Base-by-base conservation (phyloP, 2,888 invertebrate species). In the Coelopa pilipes region DNA sequence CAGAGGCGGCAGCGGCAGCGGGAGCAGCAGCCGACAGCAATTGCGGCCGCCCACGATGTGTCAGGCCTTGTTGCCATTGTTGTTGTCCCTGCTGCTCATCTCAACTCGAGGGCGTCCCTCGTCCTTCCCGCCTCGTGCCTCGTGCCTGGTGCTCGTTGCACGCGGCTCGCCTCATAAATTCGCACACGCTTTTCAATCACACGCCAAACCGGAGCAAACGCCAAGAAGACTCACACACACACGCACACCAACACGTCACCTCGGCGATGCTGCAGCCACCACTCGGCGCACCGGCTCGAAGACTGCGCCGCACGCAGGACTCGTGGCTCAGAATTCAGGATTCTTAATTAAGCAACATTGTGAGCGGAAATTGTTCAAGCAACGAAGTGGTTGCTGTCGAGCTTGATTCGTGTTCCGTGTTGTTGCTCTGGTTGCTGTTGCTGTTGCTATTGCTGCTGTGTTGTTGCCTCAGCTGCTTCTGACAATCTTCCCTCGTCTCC, bases 291-390 rank as follows among this genome's bases (percentile, higher is more conserved):
- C n/a, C n/a, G n/a, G n/a, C n/a, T n/a, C n/a, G n/a, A n/a, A n/a
- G n/a, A n/a, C n/a, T n/a, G n/a, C n/a, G n/a, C n/a, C n/a, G n/a
- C n/a, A n/a, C n/a, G n/a, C n/a, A n/a, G n/a, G n/a, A n/a, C n/a
- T 34, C 34, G 34, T 34, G 34, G 34, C 34, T 34, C 7, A 2
- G 34, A 2, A 34, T 34, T 34, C 70, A 70, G 70, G 70, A 70
- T 60, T 70, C 70, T 70, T 70, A 70, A 70, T 70, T 70, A 70
- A 70, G 70, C 70, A 70, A 70, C 70, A 70, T 70, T 70, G 60
- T 70, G 34, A 34, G 60, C 70, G 70, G 70, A 70, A 70, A 70
- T 60, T 70, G 69, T 47, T 69, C 34, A 69, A 69, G 69, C 47
- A 60, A 53, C 67, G 53, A 67, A 17, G 13, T 34, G 21, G 19